These are phyloP conservation scores for Orientallactaga sibirica DNA, from an alignment of 2,797 vertebrate genomes.

Conservation along the genomic window DNA sequence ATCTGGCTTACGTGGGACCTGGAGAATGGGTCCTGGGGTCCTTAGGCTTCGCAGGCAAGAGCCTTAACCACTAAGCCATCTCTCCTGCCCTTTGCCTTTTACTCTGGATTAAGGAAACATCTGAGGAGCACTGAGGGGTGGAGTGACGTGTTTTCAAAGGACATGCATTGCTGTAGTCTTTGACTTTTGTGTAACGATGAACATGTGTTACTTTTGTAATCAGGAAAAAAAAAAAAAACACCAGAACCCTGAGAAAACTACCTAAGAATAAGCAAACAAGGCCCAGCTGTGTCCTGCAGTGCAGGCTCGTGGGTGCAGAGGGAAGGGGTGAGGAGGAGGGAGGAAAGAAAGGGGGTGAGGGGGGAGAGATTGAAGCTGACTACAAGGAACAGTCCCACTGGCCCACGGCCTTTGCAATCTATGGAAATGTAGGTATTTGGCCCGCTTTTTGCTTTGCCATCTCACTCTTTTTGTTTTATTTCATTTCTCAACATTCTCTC, in stretches of 20 bases:
- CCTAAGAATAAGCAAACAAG: slow-evolving; percentile 16
- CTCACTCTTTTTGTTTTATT: neutral
- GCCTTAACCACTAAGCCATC: too few relatives aligned
- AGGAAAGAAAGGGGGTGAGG: neutral
- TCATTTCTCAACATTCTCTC: too few relatives aligned
- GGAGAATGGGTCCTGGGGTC: too few relatives aligned
- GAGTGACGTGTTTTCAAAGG: slow-evolving; percentile 47
- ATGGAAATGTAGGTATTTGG: neutral
- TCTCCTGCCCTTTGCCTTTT: neutral
- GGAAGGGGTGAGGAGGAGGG: neutral
- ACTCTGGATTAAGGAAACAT: slow-evolving; percentile 5
- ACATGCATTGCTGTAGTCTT: slow-evolving; percentile 63
- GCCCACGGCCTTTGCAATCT: neutral
- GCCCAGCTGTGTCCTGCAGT: neutral
- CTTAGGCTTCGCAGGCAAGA: too few relatives aligned
- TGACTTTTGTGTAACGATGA: slow-evolving; percentile 69
- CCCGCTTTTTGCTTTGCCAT: neutral
- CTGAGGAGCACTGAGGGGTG: neutral
- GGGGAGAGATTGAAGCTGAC: neutral
- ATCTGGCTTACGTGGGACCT: too few relatives aligned
- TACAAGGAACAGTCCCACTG: neutral
- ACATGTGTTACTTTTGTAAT: slow-evolving; percentile 64
- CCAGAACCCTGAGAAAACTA: slow-evolving; percentile 8
- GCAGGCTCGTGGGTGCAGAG: neutral
- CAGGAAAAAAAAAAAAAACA: slow-evolving; percentile 20